Base-by-base conservation (phyloP, 2,888 invertebrate species). In the Oasisia sp. region DNA sequence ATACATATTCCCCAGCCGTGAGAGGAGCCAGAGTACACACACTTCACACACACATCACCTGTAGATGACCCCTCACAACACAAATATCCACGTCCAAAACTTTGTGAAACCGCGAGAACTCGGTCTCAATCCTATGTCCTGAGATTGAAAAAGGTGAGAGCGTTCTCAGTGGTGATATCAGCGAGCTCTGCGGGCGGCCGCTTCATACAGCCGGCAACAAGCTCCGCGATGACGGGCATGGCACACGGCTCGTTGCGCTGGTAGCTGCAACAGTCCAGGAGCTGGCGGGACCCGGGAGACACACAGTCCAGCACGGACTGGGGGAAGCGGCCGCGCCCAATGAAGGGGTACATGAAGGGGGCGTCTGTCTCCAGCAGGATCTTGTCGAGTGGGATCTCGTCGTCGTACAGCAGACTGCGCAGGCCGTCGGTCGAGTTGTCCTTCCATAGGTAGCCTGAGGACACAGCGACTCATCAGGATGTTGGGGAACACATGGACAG, bases 351-450 rank as follows among this genome's bases (percentile, higher is more conserved):
- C 91, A 91, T 91, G 89, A 91, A 91, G 32, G 91, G 91, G 32
- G 74, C 56, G 32, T 91, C 91, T 2, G 91, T 91, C 91, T 91
- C 91, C 4, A 91, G 32, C 32, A 91, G 91, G 32, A 91, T 32
- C 32, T 91, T 91, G 32, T 91, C 44, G 12, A 91, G 74, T 11
- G 91, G 91, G n/a, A 91, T 91, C 32, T 91, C 91, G n/a, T 91
- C 91, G 8, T 58, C 91, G 32, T 91, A 56, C 4, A 91, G 74
- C n/a, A 91, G 91, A 12, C 32, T 38, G 19, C 89, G 58, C 12
- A 91, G 50, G 11, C 91, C 91, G 32, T 74, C 91, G 14, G 12
- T 74, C 3, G 58, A 32, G 58, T 32, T 58, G 32, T 91, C 91
- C n/a, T 44, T 91, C 91, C 58, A 58, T n/a, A 91, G 32, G 32